phyloP scores from a whole-genome alignment of 1,140 invertebrate genomes.

The Zaprionus ornatus region DNA sequence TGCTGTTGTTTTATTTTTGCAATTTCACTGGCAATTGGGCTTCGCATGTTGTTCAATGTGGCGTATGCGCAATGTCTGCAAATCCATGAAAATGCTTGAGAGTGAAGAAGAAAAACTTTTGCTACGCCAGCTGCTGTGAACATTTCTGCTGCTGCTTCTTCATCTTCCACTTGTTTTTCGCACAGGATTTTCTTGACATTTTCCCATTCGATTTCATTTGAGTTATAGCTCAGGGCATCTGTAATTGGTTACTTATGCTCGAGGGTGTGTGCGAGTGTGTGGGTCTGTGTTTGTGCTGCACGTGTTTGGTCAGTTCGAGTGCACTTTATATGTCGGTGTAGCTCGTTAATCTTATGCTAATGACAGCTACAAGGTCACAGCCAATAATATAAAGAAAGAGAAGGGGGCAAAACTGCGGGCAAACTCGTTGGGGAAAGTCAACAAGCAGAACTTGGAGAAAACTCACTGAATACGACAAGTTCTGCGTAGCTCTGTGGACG shows the following conservation, averaged over 20 bases:
- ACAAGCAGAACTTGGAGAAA: constrained; percentile 4
- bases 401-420: background rate
- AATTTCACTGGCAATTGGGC: constrained; percentile 68
- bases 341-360: constrained; percentile 50
- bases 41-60: constrained; percentile 56
- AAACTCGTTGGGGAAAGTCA: constrained; percentile 15
- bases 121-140: constrained; percentile 1
- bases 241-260: constrained; percentile 49
- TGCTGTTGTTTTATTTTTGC: constrained; percentile 28
- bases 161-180: constrained; percentile 47
- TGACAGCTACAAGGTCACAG: constrained; percentile 50
- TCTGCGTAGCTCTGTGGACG: background rate
- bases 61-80: constrained; percentile 69
- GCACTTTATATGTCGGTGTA: constrained; percentile 27
- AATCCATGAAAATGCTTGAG: constrained; percentile 35
- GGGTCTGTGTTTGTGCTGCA: background rate
- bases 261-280: background rate
- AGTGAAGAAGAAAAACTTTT: background rate
- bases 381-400: background rate
- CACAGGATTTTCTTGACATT: constrained; percentile 57
- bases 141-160: constrained; percentile 23
- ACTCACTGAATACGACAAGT: background rate
- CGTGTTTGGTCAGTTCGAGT: constrained; percentile 23
- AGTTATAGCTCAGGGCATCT: constrained; percentile 18
- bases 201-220: constrained; percentile 48